phyloP scores from a whole-genome alignment of 2,888 invertebrate genomes.

The Drosophila planitibia region DNA sequence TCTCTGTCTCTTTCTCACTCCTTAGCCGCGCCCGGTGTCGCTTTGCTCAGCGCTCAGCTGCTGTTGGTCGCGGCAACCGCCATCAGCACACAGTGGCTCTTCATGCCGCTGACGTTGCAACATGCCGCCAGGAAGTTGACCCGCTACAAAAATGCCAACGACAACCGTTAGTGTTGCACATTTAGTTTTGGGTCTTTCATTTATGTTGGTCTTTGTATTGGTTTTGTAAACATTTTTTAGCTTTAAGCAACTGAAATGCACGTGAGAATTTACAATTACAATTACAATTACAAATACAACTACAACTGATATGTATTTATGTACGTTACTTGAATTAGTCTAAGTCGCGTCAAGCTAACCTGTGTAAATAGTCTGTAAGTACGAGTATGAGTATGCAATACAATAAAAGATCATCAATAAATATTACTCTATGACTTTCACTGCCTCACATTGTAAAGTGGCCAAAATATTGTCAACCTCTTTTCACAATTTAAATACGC shows the following conservation, averaged over 20 bases:
- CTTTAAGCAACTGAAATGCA: constrained; percentile 81
- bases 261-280: constrained; percentile 73
- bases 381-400: constrained; percentile 49
- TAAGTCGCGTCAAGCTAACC: constrained; percentile 48
- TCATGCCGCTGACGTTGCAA: constrained; percentile 71
- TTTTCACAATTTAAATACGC: background rate
- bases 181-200: constrained; percentile 14
- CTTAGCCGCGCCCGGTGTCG: constrained; percentile 46
- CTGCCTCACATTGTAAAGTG: constrained; percentile 7
- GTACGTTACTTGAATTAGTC: constrained; percentile 46
- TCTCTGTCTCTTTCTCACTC: background rate
- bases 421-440: constrained; percentile 32
- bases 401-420: constrained; percentile 71
- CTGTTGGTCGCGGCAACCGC: constrained; percentile 61
- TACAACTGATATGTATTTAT: constrained; percentile 41
- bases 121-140: constrained; percentile 72
- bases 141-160: constrained; percentile 61
- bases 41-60: constrained; percentile 50
- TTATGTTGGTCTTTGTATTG: constrained; percentile 23
- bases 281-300: constrained; percentile 12
- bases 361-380: constrained; percentile 74
- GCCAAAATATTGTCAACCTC: background rate
- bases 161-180: constrained; percentile 19
- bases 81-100: constrained; percentile 54
- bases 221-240: constrained; percentile 67